These are phyloP conservation scores for Syrphus vitripennis DNA, from an alignment of 2,888 invertebrate species.

Conservation along the genomic window DNA sequence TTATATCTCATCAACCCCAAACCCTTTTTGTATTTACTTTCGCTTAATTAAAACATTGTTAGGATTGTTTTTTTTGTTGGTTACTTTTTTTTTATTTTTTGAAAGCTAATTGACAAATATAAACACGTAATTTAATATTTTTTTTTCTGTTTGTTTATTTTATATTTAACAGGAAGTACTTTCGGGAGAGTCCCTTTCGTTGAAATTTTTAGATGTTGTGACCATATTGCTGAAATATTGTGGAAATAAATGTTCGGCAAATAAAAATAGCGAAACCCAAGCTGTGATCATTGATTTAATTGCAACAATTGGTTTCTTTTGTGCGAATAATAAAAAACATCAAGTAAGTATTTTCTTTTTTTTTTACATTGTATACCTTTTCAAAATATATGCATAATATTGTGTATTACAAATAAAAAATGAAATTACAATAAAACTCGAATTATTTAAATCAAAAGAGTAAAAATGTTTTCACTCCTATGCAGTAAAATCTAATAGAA, in stretches of 20 bases:
- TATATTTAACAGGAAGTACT: slow-evolving; percentile 77
- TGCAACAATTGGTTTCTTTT: slow-evolving; percentile 80
- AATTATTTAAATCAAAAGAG: too few relatives aligned
- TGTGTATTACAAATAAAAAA: too few relatives aligned
- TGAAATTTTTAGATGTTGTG: slow-evolving; percentile 80
- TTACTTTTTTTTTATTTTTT: slow-evolving; percentile 38
- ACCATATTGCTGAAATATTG: slow-evolving; percentile 79
- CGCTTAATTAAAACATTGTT: slow-evolving; percentile 78
- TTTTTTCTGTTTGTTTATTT: slow-evolving; percentile 48
- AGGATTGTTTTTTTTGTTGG: slow-evolving; percentile 31
- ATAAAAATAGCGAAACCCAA: slow-evolving; percentile 78
- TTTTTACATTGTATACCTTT: too few relatives aligned
- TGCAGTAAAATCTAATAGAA: too few relatives aligned
- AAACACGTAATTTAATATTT: slow-evolving; percentile 42
- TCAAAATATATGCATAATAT: too few relatives aligned
- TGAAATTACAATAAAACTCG: too few relatives aligned
- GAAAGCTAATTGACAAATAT: slow-evolving; percentile 60
- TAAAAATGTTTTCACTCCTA: too few relatives aligned
- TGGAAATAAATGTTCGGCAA: slow-evolving; percentile 75
- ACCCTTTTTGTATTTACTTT: slow-evolving; percentile 75
- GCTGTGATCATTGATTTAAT: slow-evolving; percentile 81
- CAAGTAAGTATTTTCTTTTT: slow-evolving; percentile 76
- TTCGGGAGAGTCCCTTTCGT: slow-evolving; percentile 77
- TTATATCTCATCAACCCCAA: slow-evolving; percentile 16
- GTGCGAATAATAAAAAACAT: slow-evolving; percentile 79